Evolutionary conservation across 2,113 vertebrate genomes (phyloP).

Genomic region (Lophochroa leadbeateri): DNA sequence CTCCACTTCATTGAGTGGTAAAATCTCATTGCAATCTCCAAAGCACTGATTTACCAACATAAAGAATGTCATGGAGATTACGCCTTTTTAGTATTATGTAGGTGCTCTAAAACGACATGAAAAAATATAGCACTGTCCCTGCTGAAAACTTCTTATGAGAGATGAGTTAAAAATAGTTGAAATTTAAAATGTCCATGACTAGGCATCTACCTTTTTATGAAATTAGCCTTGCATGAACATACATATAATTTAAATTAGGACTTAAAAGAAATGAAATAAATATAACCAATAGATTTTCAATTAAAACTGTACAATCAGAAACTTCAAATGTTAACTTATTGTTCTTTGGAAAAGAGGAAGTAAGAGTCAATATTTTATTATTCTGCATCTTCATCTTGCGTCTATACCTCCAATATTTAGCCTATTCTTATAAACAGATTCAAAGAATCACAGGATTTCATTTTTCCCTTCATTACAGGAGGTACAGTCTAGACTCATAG

Average conservation of each 20-base stretch:
- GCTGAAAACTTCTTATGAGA: neutral
- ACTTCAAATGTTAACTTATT: neutral
- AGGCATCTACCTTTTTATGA: neutral
- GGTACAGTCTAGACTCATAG: neutral
- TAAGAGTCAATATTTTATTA: neutral
- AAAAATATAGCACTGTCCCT: neutral
- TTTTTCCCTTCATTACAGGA: neutral
- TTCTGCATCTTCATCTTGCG: neutral
- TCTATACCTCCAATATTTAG: neutral
- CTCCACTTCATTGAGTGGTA: neutral
- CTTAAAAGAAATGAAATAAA: neutral
- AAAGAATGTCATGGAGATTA: neutral
- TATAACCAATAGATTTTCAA: neutral
- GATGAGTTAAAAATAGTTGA: neutral
- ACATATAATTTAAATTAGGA: neutral
- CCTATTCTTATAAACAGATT: neutral
- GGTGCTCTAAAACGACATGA: neutral
- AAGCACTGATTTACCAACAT: neutral
- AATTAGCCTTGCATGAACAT: neutral
- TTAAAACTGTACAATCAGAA: neutral
- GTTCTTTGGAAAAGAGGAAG: neutral
- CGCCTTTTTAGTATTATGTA: neutral
- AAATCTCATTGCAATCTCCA: neutral
- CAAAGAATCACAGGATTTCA: neutral
- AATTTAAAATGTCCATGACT: neutral